Base-by-base conservation (phyloP, 1,140 invertebrate species). In the Bombus balteatus region DNA sequence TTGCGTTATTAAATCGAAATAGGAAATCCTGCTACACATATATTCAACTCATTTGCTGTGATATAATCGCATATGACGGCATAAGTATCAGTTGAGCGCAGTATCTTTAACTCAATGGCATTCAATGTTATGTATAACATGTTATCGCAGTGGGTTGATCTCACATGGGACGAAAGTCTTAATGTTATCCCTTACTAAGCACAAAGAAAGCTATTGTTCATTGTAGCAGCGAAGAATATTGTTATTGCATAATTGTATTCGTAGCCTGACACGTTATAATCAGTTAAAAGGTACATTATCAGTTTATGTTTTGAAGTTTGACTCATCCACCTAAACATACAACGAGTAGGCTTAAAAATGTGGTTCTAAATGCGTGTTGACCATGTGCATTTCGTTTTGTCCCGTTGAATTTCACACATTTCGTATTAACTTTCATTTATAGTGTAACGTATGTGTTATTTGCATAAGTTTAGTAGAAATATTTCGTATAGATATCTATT, bases 11-110 rank as follows among this genome's bases (percentile, higher is more conserved):
- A 81, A 32, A 53, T 73, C 25, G 34, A 59, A 25, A 57, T 53
- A 32, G 5, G 32, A 59, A 47, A 28, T n/a, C 65, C 47, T 72
- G 43, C 25, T 57, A 59, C 15, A 75, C n/a, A 39, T 15, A 34
- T 74, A 79, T 85, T 76, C 62, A 59, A 84, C 68, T 84, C 22
- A 62, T 77, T 84, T 65, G 59, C 86, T 87, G 86, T 87, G 86
- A 87, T 87, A 87, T 53, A n/a, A 53, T 13, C 57, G 57, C 43
- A 47, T 73, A 41, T 18, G 41, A 25, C 70, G 59, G 28, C 32
- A 57, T n/a, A 28, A 25, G 37, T 41, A 57, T 68, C 37, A 39
- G 12, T 65, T 79, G 28, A 72, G 18, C 47, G 47, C 47, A 53
- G 18, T 53, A 8, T 80, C 57, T 22, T 59, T 71, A 28, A 62